Evolutionary conservation across 2,113 vertebrate genomes (phyloP).

Genomic region (Calyptommatus sinebrachiatus): DNA sequence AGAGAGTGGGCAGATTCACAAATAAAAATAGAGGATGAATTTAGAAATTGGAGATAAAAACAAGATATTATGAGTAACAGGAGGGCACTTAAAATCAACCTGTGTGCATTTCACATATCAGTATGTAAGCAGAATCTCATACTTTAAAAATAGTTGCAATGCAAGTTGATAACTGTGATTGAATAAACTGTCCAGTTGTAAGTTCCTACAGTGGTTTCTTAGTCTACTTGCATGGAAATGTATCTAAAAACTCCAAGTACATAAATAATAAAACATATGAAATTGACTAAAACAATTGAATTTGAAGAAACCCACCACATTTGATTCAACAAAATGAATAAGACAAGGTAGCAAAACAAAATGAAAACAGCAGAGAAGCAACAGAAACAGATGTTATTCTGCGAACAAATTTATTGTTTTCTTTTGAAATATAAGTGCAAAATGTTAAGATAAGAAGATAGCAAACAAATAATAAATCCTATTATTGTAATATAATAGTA

Average conservation of each 20-base stretch:
- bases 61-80: neutral
- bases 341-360: neutral
- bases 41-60: neutral
- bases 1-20: neutral
- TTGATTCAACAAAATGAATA: neutral
- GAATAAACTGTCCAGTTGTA: neutral
- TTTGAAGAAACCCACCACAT: constrained; percentile 2
- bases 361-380: neutral
- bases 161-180: neutral
- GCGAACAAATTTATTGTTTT: neutral
- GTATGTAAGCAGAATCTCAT: neutral
- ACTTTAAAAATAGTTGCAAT: neutral
- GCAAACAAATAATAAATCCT: neutral
- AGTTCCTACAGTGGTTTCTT: neutral
- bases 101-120: neutral
- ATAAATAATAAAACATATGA: neutral
- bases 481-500: neutral
- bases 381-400: neutral
- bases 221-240: neutral
- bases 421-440: neutral
- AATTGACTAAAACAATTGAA: neutral
- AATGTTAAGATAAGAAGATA: neutral
- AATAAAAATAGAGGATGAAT: neutral
- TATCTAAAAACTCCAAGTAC: neutral
- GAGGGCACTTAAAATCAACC: neutral